Evolutionary conservation across 2,113 vertebrate genomes (phyloP), one percentile per base, ranked within the genome.

Genomic region (Platichthys flesus): DNA sequence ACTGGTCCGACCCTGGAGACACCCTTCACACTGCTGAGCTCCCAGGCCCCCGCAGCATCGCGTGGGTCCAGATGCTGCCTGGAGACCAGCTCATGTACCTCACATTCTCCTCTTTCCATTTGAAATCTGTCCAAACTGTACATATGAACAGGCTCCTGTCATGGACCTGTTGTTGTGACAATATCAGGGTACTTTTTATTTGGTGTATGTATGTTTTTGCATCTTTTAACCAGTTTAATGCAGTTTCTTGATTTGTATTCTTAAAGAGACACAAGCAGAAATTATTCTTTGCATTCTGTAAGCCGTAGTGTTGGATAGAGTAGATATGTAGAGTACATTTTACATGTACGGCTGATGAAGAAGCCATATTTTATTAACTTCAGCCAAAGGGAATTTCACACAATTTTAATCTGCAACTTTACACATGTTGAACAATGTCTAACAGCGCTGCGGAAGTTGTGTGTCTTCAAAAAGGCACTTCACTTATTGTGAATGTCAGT

Each of bases 161-260:
- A 31, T 72, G 65, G 9, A 56, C n/a, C 4, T 78, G 45, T 65
- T 76, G 26, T 68, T 67, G 55, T 78, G 35, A 78, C 65, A 71
- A 72, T 74, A 86, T 92, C 88, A 93, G 89, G 90, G 89, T 90
- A 90, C 90, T 76, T 81, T 60, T 71, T 69, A 58, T 70, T 61
- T 89, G 77, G 23, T 82, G 58, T 23, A 15, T 65, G 59, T 61
- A 13, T 73, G n/a, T 55, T 47, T 82, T 71, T 76, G 52, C 49
- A 40, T 70, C 5, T 83, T 40, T 72, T 42, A 35, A 9, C 23
- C 40, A 73, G 23, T 68, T 74, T 65, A 69, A 59, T 63, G 40
- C 49, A 67, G 49, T 52, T 75, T 64, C 23, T 15, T 80, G 3
- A 76, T n/a, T 40, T 56, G 3, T 18, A 21, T 28, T 35, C 18